These are phyloP conservation scores for Haemorhous mexicanus DNA, from an alignment of 2,113 vertebrate species.

Conservation along the genomic window DNA sequence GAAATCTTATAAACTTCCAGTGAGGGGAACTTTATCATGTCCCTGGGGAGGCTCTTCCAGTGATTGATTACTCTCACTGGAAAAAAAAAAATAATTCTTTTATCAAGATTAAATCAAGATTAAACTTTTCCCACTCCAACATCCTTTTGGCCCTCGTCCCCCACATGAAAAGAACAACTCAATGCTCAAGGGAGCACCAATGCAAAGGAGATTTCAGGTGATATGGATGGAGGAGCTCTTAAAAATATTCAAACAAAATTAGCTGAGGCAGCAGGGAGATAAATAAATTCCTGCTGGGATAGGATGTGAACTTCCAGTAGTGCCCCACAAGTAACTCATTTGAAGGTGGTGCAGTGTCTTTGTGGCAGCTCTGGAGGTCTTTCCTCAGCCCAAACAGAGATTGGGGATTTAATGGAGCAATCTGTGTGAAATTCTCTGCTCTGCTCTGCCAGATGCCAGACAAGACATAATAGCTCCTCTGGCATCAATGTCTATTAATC, in stretches of 20 bases:
- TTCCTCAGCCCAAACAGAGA: background rate
- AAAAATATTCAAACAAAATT: background rate
- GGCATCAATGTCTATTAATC: slow-evolving; percentile 19
- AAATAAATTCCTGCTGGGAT: background rate
- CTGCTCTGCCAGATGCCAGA: slow-evolving; percentile 2
- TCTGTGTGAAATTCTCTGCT: background rate
- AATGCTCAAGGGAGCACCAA: background rate
- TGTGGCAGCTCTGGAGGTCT: background rate
- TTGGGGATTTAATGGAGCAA: background rate
- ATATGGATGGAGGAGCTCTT: background rate
- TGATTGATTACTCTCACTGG: background rate
- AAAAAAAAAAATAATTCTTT: background rate
- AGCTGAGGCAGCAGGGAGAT: background rate
- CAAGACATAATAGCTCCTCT: background rate
- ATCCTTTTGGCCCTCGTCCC: background rate
- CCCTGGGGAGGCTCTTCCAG: background rate
- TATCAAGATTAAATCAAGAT: background rate
- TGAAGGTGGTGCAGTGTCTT: background rate
- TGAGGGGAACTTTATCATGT: fast-evolving
- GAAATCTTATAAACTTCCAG: background rate
- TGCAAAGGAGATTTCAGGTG: background rate
- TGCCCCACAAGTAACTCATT: background rate
- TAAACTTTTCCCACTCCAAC: background rate
- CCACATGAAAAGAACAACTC: background rate
- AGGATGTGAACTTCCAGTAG: background rate